Percentiles rank a stretch among this genome's conserved stretches.
These are phyloP conservation scores for Shinisaurus crocodilurus DNA, from an alignment of 2,113 vertebrate genomes.

Conservation along the genomic window DNA sequence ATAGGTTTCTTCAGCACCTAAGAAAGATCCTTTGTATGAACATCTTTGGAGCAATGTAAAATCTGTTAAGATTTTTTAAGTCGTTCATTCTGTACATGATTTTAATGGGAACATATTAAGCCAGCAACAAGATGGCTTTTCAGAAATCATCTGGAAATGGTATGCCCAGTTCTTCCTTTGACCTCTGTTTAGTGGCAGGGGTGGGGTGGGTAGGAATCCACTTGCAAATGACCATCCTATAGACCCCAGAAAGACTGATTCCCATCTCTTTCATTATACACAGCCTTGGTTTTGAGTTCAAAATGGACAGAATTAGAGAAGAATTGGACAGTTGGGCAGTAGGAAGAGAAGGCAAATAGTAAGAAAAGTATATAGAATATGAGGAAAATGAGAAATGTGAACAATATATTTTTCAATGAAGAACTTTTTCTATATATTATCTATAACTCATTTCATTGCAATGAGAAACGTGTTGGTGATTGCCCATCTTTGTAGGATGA, in stretches of 20 bases:
- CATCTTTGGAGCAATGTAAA: neutral
- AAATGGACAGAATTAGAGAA: constrained; percentile 38
- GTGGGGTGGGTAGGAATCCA: constrained; percentile 31
- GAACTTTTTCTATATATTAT: neutral
- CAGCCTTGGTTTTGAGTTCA: constrained; percentile 9
- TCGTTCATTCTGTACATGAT: constrained; percentile 48
- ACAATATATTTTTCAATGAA: neutral
- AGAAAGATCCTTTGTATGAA: neutral
- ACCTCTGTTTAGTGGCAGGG: constrained; percentile 69
- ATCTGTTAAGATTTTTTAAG: constrained; percentile 48
- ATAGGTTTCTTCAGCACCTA: neutral
- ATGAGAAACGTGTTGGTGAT: neutral
- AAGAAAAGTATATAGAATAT: neutral
- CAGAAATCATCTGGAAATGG: constrained; percentile 68
- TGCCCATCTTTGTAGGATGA: neutral
- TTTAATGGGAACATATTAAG: constrained; percentile 60
- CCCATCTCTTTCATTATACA: constrained; percentile 34
- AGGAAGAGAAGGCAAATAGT: constrained; percentile 15
- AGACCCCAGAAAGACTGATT: constrained; percentile 43
- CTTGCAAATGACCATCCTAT: constrained; percentile 53
- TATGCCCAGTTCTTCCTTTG: constrained; percentile 59
- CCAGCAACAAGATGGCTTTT: constrained; percentile 56
- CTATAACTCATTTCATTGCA: neutral
- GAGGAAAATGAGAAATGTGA: neutral
- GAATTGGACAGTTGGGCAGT: neutral